Base-by-base conservation (phyloP, 2,888 invertebrate genomes). In the Cenopis cana region DNA sequence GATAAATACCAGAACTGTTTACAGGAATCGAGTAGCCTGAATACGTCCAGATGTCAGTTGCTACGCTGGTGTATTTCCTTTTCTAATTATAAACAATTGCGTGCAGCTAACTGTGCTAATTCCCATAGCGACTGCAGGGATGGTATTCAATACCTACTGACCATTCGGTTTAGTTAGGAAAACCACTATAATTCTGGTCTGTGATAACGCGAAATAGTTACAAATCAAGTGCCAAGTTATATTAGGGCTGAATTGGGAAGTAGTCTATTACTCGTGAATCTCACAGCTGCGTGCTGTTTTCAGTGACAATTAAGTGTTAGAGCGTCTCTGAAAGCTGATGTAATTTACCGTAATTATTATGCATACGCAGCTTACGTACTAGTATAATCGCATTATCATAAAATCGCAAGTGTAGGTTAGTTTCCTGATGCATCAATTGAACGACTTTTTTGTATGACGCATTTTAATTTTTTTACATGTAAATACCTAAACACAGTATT, bases 41-140 rank as follows among this genome's bases (percentile, higher is more conserved):
- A 70, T 70, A 70, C 52, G 69, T 70, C 69, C 59, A 74, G 64
- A 69, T 66, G 71, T 61, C 74, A 74, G 72, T 62, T 18, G 62
- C 64, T 60, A 17, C 36, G 59, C 66, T 60, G 59, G 59, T 73
- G 62, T 79, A 77, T 77, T 79, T 79, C 76, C 74, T 71, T 76
- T 77, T 77, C 78, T 52, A 81, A 81, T 80, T 81, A 81, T 76
- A 74, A 68, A 76, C 73, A 66, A 73, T 69, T 73, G 75, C 69
- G 54, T 64, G 69, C 74, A 66, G 70, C 86, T 88, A 87, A 86
- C 82, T 75, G 79, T 76, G 78, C 86, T 88, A 86, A 87, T 85
- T 82, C 80, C 78, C 74, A 78, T 76, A 72, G 74, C 52, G 17
- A n/a, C 59, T 68, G 60, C 72, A 50, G 52, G n/a, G 14, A 3